These are phyloP conservation scores for Phainopepla nitens DNA, from an alignment of 2,113 vertebrate genomes.

Conservation along the genomic window DNA sequence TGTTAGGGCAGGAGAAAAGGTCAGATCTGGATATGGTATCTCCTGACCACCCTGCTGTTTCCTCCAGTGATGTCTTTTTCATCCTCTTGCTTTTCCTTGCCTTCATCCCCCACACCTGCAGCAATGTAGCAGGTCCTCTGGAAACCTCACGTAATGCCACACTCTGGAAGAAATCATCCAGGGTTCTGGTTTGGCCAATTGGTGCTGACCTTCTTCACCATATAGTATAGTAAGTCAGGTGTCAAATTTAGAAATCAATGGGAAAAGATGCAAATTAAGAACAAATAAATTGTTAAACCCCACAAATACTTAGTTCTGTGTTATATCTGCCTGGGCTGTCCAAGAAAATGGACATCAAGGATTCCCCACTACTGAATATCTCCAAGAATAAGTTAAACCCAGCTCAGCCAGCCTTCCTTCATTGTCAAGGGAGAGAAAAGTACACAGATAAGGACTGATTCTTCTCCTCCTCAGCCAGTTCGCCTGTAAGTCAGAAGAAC, in stretches of 20 bases:
- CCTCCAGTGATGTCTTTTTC: neutral
- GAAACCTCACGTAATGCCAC: neutral
- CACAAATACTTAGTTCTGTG: neutral
- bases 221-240: neutral
- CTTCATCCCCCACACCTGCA: neutral
- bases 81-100: neutral
- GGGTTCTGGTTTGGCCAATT: neutral
- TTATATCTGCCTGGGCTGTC: neutral
- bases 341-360: neutral
- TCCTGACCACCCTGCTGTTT: neutral
- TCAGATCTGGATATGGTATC: neutral
- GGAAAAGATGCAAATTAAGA: neutral
- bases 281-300: neutral
- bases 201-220: neutral
- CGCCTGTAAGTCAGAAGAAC: neutral
- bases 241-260: neutral
- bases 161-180: neutral
- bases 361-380: neutral
- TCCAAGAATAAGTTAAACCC: neutral
- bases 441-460: neutral
- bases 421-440: neutral
- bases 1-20: neutral
- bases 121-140: neutral
- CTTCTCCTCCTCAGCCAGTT: neutral
- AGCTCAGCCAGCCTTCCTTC: neutral